Percentiles rank a stretch among this genome's conserved stretches.
phyloP scores from a whole-genome alignment of 2,797 vertebrate species.

The Neostethus bicornis region DNA sequence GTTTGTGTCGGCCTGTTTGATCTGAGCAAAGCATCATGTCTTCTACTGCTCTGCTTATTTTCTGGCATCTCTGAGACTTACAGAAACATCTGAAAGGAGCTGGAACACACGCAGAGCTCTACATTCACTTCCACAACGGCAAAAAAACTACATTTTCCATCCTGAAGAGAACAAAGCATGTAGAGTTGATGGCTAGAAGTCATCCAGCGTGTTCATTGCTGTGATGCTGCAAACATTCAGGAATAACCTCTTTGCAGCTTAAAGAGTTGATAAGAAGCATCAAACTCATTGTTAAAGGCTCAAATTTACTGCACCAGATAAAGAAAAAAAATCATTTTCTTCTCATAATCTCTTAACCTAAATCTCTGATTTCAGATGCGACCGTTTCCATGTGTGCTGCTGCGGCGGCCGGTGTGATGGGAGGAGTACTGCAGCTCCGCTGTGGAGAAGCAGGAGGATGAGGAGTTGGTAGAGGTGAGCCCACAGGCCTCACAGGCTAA shows the following conservation, averaged over 20 bases:
- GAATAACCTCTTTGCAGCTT: conserved; percentile 24
- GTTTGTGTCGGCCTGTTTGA: too few species aligned
- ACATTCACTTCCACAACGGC: not conserved
- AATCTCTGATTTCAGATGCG: conserved; percentile 70
- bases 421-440: conserved; percentile 76
- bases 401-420: conserved; percentile 63
- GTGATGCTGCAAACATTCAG: conserved; percentile 36
- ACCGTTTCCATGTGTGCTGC: conserved; percentile 82
- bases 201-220: conserved; percentile 11
- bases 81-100: conserved; percentile 3
- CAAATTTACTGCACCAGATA: not conserved
- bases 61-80: not conserved
- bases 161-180: conserved; percentile 6
- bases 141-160: not conserved
- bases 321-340: conserved; percentile 4
- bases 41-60: not conserved
- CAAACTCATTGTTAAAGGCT: conserved; percentile 49
- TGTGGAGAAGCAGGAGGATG: conserved; percentile 59
- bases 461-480: conserved; percentile 78
- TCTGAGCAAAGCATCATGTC: not conserved
- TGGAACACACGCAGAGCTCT: conserved; percentile 10
- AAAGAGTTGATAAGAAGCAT: conserved; percentile 4
- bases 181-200: conserved; percentile 14
- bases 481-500: conserved; percentile 91
- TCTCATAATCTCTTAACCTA: conserved; percentile 8